These are phyloP conservation scores for Lepeophtheirus salmonis DNA, from an alignment of 1,140 invertebrate genomes.

Conservation along the genomic window DNA sequence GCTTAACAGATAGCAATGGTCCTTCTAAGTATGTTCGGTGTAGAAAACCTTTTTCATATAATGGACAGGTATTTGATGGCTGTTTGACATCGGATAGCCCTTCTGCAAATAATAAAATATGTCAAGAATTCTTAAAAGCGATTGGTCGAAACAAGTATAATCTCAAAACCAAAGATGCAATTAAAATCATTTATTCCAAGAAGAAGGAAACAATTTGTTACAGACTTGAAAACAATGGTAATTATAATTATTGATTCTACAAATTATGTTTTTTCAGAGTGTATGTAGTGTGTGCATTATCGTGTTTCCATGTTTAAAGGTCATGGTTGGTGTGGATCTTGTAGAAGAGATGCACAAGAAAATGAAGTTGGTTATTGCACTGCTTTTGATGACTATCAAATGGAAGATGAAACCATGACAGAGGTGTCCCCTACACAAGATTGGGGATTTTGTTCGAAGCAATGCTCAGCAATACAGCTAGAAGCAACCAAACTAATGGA, in stretches of 20 bases:
- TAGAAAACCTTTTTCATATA: neutral
- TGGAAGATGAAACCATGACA: neutral
- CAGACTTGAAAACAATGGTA: neutral
- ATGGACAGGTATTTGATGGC: neutral
- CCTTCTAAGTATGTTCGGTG: neutral
- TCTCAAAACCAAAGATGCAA: neutral
- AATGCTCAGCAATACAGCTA: neutral
- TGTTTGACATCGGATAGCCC: neutral
- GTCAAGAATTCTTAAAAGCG: neutral
- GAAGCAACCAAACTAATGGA: neutral
- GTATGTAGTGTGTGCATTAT: no score
- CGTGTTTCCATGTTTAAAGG: neutral
- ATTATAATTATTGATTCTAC: no score
- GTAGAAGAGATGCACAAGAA: neutral
- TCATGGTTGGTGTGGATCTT: neutral
- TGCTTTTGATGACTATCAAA: neutral
- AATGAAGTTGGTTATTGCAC: neutral
- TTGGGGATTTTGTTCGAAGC: neutral
- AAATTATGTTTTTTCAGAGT: no score
- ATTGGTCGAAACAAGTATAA: neutral
- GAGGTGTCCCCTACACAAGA: neutral
- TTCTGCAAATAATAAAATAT: neutral
- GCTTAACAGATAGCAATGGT: neutral
- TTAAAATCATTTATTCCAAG: neutral
- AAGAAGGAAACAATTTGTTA: neutral